Evolutionary conservation across 2,888 invertebrate genomes (phyloP), one percentile per base, ranked within the genome.

Genomic region (Darwinula stevensoni): DNA sequence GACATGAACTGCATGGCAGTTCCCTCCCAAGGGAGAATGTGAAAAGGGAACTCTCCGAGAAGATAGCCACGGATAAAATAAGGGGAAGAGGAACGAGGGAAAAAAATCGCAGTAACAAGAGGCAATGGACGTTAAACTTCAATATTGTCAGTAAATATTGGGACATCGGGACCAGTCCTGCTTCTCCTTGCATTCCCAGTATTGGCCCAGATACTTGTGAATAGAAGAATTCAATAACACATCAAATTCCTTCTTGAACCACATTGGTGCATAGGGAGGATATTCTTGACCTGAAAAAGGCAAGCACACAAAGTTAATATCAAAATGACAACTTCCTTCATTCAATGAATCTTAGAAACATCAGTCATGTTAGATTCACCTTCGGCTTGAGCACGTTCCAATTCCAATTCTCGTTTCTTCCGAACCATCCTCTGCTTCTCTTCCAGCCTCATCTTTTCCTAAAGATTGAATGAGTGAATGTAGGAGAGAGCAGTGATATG

Each of bases 101-200:
- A n/a, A n/a, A n/a, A n/a, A n/a, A n/a, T n/a, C n/a, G n/a, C n/a
- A n/a, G n/a, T n/a, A n/a, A n/a, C n/a, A n/a, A n/a, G n/a, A n/a
- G n/a, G n/a, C n/a, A n/a, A n/a, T n/a, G n/a, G n/a, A n/a, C n/a
- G n/a, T n/a, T n/a, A n/a, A n/a, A n/a, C n/a, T n/a, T n/a, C n/a
- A n/a, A n/a, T n/a, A 22, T n/a, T 22, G 15, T 35, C 33, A 51
- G 45, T 68, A 88, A 50, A 97, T 86, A 52, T 80, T 68, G 29
- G 91, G 91, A 59, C 91, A 91, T 44, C 52, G 56, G 34, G 62
- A 51, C 91, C 94, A 99, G 50, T 91, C 75, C 48, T 68, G 65
- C 42, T 62, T 65, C 40, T 63, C 63, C 58, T 94, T 97, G 53
- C 67, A 65, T 37, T 73, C 63, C 97, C 97, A 97, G 57, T 97